Evolutionary conservation across 2,113 vertebrate genomes (phyloP), one percentile per base, ranked within the genome.

Genomic region (Pitta sordida): DNA sequence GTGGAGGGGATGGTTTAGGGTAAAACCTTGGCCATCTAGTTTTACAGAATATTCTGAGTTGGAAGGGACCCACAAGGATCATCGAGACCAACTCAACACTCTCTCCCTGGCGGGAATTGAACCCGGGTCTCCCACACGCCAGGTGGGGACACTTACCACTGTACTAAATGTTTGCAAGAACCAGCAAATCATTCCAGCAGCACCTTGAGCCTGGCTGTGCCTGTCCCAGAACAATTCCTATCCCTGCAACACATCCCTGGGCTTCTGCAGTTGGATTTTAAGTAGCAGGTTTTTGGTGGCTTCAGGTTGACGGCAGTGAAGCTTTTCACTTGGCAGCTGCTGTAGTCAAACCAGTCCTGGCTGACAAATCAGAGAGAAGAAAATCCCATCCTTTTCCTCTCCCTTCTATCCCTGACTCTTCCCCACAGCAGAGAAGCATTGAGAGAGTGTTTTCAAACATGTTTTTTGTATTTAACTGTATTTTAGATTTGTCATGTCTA

Each of bases 91-190:
- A n/a, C n/a, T n/a, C n/a, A n/a, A n/a, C n/a, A n/a, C n/a, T n/a
- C n/a, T n/a, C n/a, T n/a, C n/a, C n/a, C n/a, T n/a, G n/a, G n/a
- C n/a, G n/a, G n/a, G n/a, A n/a, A n/a, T n/a, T n/a, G n/a, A n/a
- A n/a, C n/a, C n/a, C n/a, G n/a, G n/a, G n/a, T n/a, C n/a, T n/a
- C n/a, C n/a, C n/a, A n/a, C n/a, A n/a, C n/a, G n/a, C n/a, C n/a
- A n/a, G n/a, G n/a, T n/a, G n/a, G n/a, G n/a, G n/a, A n/a, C n/a
- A n/a, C n/a, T n/a, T n/a, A n/a, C n/a, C n/a, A n/a, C n/a, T n/a
- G n/a, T n/a, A n/a, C n/a, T n/a, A n/a, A n/a, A n/a, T 0, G 0
- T 73, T 48, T 23, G 26, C 69, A 87, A 67, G 65, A 73, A 1
- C 24, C 36, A 73, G 19, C 20, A 84, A 69, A 70, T 78, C 2